Base-by-base conservation (phyloP, 1,140 invertebrate species). In the Pogonus chalceus region DNA sequence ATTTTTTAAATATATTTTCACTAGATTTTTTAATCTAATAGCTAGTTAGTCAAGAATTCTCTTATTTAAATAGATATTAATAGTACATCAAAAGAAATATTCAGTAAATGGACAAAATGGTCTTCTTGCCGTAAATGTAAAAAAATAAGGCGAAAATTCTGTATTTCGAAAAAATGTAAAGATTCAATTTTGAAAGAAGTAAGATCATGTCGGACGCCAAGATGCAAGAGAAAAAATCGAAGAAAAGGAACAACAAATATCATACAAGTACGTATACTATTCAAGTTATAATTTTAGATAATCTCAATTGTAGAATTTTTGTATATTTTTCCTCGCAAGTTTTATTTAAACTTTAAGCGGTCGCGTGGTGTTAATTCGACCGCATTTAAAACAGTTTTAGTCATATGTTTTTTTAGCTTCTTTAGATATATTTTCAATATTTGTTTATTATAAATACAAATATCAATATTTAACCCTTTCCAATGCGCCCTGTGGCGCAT, bases 181-280 rank as follows among this genome's bases (percentile, higher is more conserved):
- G 55, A 56, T 22, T 63, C 59, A 1, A 57, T 57, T 24, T 54
- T 65, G 49, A 63, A 62, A 35, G 63, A 68, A 56, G 65, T 65
- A 35, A 57, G 58, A 46, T 59, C 57, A 16, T 68, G 66, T 37
- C 51, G 57, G 9, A 64, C 60, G 48, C 62, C 60, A 53, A 50
- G 62, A 47, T 68, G 66, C 35, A 57, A 51, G 26, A 55, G 66
- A 35, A 66, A 63, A 60, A 47, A 10, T 4, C 59, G 57, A 35
- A 57, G 59, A 20, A 56, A 61, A 47, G 54, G 58, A 1, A 37
- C 58, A 21, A 60, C 65, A 37, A 56, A 61, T 37, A 49, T 68
- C 4, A 59, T 68, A 7, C 58, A 65, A 49, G 48, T 62, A 47
- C 54, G 61, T 24, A 18, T 49, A 23, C 20, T 10, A 10, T 12